phyloP scores from a whole-genome alignment of 2,797 vertebrate species.

The Rhadinocentrus ornatus region DNA sequence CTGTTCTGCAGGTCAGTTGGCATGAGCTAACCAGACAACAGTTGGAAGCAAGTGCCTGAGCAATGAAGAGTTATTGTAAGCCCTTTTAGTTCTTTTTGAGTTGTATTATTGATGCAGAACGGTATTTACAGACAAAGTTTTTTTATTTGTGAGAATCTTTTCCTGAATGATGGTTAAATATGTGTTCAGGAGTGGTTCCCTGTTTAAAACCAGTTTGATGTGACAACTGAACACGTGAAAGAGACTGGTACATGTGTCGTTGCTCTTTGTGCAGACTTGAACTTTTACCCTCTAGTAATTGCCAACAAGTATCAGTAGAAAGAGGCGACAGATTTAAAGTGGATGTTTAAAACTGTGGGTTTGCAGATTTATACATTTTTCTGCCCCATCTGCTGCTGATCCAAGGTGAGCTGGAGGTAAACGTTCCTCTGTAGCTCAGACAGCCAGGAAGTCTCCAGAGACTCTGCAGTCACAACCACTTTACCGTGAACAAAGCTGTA shows the following conservation, averaged over 20 bases:
- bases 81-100: no score
- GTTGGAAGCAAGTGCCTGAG: no score
- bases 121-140: neutral
- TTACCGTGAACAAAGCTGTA: neutral
- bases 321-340: neutral
- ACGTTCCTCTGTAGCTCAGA: neutral
- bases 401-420: conserved; percentile 1
- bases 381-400: neutral
- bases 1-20: no score
- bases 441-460: neutral
- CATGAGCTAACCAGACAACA: no score
- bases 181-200: neutral
- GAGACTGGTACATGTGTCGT: no score
- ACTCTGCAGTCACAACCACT: neutral
- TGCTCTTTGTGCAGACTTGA: no score
- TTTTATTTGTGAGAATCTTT: neutral
- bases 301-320: no score
- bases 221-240: neutral
- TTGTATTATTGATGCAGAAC: neutral
- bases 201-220: neutral
- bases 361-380: neutral
- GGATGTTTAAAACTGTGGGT: neutral
- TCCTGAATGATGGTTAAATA: neutral
- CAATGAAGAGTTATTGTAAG: no score
- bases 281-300: no score